Base-by-base conservation (phyloP, 2,888 invertebrate species). In the Leucania comma region DNA sequence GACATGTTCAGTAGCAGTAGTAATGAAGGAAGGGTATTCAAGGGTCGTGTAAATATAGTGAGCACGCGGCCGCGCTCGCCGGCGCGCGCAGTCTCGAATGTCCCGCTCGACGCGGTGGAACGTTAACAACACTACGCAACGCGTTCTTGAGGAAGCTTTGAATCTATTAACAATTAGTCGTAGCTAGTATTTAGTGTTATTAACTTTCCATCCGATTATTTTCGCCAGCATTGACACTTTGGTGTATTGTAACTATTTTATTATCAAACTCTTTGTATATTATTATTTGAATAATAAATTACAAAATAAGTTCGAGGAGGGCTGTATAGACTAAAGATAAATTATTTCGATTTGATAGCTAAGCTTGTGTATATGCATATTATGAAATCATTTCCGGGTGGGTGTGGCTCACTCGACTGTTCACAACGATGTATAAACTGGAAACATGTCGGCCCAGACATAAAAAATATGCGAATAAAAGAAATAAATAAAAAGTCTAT, bases 401-500 rank as follows among this genome's bases (percentile, higher is more conserved):
- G 20, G 62, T 54, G 56, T 66, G 58, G 59, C 67, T 65, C 78
- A 53, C 67, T 54, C 60, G 32, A 58, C 68, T 24, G 54, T 50
- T 64, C 59, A 72, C 60, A 65, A 61, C 50, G 58, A 72, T 68
- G 70, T 62, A 58, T 20, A 60, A 81, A 68, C 63, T 56, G 35
- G 60, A 70, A 82, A 70, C 24, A 57, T 68, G 64, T 73, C 72
- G 71, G 56, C 59, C 59, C 57, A 65, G 72, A 75, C 75, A 71
- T 61, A 64, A 78, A 54, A 76, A 68, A 71, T 70, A 77, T 73
- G 70, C 82, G 22, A 65, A 65, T 80, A 69, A 76, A 75, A 74
- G 60, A 80, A 62, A 71, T 72, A 86, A 76, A 79, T 83, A 72
- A 82, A 90, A 88, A 90, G 90, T 91, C 85, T 92, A 92, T 90